Conservation (phyloP, 2,888 invertebrate genomes). For the Acheta domesticus region DNA sequence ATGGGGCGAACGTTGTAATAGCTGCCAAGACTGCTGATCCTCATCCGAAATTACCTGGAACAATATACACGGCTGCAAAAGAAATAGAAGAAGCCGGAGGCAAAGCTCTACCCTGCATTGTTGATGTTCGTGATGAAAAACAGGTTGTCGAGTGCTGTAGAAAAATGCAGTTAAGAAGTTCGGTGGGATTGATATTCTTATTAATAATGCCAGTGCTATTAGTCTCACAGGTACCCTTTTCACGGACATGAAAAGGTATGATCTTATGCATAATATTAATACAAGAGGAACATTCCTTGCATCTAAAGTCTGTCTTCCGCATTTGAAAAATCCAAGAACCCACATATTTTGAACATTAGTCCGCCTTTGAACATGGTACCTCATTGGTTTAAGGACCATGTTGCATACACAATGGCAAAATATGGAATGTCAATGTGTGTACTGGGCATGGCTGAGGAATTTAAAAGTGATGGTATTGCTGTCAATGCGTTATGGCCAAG, state of each 20-base stretch:
- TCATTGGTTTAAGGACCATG: conserved; percentile 86
- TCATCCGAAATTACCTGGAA: conserved; percentile 88
- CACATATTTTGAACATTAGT: conserved; percentile 92
- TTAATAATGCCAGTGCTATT: conserved; percentile 97
- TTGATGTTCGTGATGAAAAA: conserved; percentile 81
- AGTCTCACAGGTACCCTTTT: conserved; percentile 73
- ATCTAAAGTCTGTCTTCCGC: conserved; percentile 85
- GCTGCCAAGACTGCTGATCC: conserved; percentile 89
- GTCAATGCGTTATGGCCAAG: conserved; percentile 97
- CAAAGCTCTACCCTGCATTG: conserved; percentile 78
- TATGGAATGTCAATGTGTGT: conserved; percentile 99
- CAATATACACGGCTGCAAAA: conserved; percentile 85
- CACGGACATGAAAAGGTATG: conserved; percentile 94
- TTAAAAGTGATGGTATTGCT: conserved; percentile 74
- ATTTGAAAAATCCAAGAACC: conserved; percentile 82
- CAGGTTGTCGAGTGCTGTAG: conserved; percentile 68
- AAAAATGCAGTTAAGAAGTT: conserved; percentile 77
- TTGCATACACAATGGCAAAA: conserved; percentile 97
- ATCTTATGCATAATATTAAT: conserved; percentile 93
- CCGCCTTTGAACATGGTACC: conserved; percentile 89
- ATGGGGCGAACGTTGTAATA: conserved; percentile 88
- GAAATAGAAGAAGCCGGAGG: conserved; percentile 87
- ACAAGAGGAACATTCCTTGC: conserved; percentile 92
- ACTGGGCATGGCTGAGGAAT: conserved; percentile 94
- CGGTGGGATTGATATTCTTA: conserved; percentile 90